Conservation (phyloP, 2,888 invertebrate genomes). For the Drosophila niveifrons region DNA sequence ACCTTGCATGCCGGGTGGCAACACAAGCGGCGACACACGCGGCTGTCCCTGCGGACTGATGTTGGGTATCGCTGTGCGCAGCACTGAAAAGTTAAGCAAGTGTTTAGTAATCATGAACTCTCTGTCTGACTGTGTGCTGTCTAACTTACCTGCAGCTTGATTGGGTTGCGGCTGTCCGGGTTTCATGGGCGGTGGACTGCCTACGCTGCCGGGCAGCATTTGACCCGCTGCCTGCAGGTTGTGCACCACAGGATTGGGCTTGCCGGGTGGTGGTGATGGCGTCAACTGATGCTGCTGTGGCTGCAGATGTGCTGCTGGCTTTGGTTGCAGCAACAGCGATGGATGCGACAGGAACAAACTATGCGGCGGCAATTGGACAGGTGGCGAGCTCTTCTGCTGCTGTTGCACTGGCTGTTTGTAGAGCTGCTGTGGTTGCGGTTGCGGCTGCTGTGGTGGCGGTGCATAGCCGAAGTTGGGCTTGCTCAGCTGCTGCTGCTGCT, state of each 20-base stretch:
- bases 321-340: conserved; percentile 76
- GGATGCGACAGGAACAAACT: conserved; percentile 80
- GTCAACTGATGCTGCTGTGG: conserved; percentile 79
- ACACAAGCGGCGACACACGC: conserved; percentile 86
- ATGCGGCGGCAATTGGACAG: conserved; percentile 69
- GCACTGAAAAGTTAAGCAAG: conserved; percentile 43
- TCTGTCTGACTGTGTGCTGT: not conserved
- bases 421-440: conserved; percentile 73
- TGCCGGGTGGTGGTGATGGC: conserved; percentile 79
- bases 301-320: conserved; percentile 78
- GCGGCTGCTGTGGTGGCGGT: conserved; percentile 52
- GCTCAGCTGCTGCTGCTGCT: conserved; percentile 52
- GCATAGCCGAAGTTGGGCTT: conserved; percentile 66
- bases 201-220: conserved; percentile 86
- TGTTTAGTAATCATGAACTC: too few relatives aligned
- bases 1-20: conserved; percentile 87
- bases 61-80: conserved; percentile 87
- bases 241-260: conserved; percentile 83
- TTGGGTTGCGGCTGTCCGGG: conserved; percentile 71
- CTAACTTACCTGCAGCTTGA: conserved; percentile 85
- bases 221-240: conserved; percentile 79
- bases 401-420: conserved; percentile 66
- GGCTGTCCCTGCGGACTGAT: conserved; percentile 88
- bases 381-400: conserved; percentile 64
- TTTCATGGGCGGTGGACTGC: conserved; percentile 86